Conservation (phyloP, 2,888 invertebrate species). For the Apotomis turbidana region DNA sequence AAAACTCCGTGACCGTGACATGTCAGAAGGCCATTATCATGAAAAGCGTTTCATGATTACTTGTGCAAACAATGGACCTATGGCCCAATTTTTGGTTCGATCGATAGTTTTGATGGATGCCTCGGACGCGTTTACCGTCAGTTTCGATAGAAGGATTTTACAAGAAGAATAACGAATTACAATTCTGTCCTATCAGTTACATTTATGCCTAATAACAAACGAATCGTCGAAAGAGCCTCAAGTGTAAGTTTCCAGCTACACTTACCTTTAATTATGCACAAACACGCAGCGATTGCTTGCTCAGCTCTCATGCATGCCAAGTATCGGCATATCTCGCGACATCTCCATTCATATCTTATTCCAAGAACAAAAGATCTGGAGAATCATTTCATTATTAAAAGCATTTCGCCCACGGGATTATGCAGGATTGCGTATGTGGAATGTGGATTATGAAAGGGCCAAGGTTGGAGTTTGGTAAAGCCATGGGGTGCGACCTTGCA, state of each 20-base stretch:
- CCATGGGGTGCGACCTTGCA: conserved; percentile 43
- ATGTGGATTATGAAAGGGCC: conserved; percentile 46
- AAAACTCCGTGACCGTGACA: neutral
- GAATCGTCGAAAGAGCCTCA: too few relatives aligned
- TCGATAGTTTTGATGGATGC: too few relatives aligned
- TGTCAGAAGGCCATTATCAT: neutral
- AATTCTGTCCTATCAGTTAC: too few relatives aligned
- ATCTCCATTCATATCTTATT: neutral
- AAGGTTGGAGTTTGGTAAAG: conserved; percentile 44
- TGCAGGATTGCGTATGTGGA: conserved; percentile 46
- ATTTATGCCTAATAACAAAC: too few relatives aligned
- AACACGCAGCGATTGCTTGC: conserved; percentile 1
- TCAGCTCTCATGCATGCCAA: neutral
- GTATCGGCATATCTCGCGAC: neutral
- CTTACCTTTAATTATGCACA: neutral
- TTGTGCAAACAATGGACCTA: neutral
- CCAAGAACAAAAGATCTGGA: conserved; percentile 4
- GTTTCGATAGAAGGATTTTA: too few relatives aligned
- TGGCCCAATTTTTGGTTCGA: neutral
- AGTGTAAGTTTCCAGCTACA: neutral
- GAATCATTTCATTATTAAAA: conserved; percentile 30
- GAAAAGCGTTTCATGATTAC: neutral
- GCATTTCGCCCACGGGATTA: conserved; percentile 36
- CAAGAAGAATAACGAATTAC: too few relatives aligned
- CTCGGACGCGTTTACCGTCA: too few relatives aligned